phyloP scores from a whole-genome alignment of 1,140 invertebrate genomes.

The Aphidius gifuensis region DNA sequence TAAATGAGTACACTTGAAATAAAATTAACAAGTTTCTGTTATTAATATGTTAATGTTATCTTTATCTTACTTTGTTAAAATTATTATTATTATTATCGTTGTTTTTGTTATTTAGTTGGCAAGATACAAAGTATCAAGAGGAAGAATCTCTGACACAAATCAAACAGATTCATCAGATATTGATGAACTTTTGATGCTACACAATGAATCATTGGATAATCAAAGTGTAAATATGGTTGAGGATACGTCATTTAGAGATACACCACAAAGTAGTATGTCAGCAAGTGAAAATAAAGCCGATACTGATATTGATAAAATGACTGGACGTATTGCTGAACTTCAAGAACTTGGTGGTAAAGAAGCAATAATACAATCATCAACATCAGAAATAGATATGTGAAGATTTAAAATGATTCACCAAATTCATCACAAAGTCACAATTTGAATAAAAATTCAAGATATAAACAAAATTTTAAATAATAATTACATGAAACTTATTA shows the following conservation, averaged over 20 bases:
- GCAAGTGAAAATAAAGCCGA: conserved; percentile 52
- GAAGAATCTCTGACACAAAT: conserved; percentile 13
- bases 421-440: conserved; percentile 49
- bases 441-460: too few species aligned
- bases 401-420: conserved; percentile 38
- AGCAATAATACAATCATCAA: conserved; percentile 43
- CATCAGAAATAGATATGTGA: conserved; percentile 48
- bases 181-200: conserved; percentile 30
- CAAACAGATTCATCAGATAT: conserved; percentile 35
- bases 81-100: neutral
- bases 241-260: conserved; percentile 37
- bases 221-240: conserved; percentile 32
- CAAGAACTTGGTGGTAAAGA: conserved; percentile 48
- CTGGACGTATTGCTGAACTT: conserved; percentile 45
- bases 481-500: too few species aligned
- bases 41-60: too few species aligned
- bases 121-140: conserved; percentile 34
- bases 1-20: too few species aligned
- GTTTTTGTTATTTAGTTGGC: conserved; percentile 32
- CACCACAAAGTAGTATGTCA: conserved; percentile 45
- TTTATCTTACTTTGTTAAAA: too few species aligned
- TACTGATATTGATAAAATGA: conserved; percentile 48
- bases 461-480: too few species aligned
- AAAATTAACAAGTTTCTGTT: too few species aligned
- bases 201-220: conserved; percentile 34